Base-by-base conservation (phyloP, 2,113 vertebrate genomes). In the Oncorhynchus gorbuscha region DNA sequence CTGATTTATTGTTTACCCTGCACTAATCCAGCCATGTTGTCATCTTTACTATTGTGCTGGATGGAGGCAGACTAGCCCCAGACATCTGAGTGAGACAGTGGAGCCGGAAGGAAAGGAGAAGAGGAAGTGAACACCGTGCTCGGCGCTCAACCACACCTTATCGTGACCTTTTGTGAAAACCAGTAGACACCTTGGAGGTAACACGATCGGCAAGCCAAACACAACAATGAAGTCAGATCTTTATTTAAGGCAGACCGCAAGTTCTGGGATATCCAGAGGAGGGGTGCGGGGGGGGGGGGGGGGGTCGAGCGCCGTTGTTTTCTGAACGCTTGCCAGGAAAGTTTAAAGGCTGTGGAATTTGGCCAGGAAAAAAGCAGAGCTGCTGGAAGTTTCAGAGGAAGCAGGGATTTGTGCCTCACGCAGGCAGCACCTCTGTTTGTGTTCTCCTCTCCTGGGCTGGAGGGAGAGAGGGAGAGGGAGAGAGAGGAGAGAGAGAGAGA, bases 271-370 rank as follows among this genome's bases (percentile, higher is more conserved):
- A 92, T 90, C 91, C 87, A 84, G 71, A 90, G 91, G 88, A 87
- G 91, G 72, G 84, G 86, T 86, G 83, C 81, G 80, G 83, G 24
- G 24, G 24, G 77, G 83, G 82, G 84, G 81, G 75, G 26, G 65
- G 3, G 61, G 49, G 82, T 74, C 35, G 67, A 66, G 76, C 74
- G 77, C 88, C 85, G 84, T 89, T 93, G 90, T 92, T 94, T 94
- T 94, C 91, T 94, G 93, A 92, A 90, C 81, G 73, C 76, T 83
- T 90, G 96, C 95, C 96, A 97, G 96, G 95, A 97, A 97, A 96
- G 94, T 95, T 94, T 97, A 95, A 97, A 95, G 95, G 94, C 95
- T 96, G 93, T 97, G 96, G 97, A 97, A 96, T 97, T 94, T 93
- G 92, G 94, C 96, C 94, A 94, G 95, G 93, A 92, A 94, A 93